These are phyloP conservation scores for Candoia aspera DNA, from an alignment of 2,113 vertebrate species.

Conservation along the genomic window DNA sequence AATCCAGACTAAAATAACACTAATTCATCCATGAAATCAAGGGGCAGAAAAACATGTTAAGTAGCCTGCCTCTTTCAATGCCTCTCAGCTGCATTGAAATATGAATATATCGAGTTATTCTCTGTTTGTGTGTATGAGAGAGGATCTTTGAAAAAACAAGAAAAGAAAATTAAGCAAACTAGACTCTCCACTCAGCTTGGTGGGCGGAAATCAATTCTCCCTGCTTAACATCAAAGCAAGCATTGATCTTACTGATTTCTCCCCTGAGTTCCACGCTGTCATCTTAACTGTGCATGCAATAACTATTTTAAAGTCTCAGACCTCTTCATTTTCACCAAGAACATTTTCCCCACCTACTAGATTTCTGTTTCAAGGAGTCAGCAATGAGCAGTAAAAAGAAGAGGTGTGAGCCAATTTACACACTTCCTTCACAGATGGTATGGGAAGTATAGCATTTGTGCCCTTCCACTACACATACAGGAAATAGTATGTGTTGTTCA, in stretches of 20 bases:
- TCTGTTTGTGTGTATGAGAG: not conserved
- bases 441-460: not conserved
- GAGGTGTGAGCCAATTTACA: not conserved
- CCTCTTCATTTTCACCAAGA: not conserved
- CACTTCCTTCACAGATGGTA: not conserved
- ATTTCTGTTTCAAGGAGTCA: not conserved
- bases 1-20: too few species aligned
- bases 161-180: constrained; percentile 49
- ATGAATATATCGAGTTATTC: constrained; percentile 2
- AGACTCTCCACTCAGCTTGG: constrained; percentile 16
- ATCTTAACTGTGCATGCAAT: not conserved
- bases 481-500: not conserved
- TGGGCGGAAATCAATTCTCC: constrained; percentile 55
- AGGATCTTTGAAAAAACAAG: not conserved
- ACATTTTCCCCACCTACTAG: constrained; percentile 12
- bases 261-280: constrained; percentile 3
- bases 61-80: constrained; percentile 2
- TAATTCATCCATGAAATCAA: not conserved
- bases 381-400: not conserved
- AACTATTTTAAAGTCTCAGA: constrained; percentile 7
- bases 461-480: not conserved
- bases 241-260: constrained; percentile 55
- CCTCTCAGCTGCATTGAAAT: constrained; percentile 17
- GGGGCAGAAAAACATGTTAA: not conserved
- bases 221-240: constrained; percentile 54